These are phyloP conservation scores for Cheilosia pagana DNA, from an alignment of 2,888 invertebrate genomes.

Conservation along the genomic window DNA sequence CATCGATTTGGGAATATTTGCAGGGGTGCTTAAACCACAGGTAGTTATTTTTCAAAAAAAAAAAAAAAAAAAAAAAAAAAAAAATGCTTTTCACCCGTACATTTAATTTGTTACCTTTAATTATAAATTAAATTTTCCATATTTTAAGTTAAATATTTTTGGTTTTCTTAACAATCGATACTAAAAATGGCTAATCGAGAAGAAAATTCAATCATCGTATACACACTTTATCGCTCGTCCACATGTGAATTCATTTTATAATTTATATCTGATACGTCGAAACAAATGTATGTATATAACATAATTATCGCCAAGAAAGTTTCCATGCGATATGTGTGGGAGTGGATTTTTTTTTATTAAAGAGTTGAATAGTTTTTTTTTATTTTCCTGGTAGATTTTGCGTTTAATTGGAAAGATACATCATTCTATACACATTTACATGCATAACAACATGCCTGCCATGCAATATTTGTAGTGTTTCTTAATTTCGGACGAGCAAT, in stretches of 20 bases:
- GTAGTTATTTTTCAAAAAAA: constrained; percentile 79
- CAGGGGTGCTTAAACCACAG: constrained; percentile 88
- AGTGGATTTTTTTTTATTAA: not conserved
- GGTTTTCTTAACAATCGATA: constrained; percentile 34
- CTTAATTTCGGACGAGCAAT: too few relatives aligned
- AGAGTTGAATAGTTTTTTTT: not conserved
- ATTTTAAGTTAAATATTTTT: constrained; percentile 20
- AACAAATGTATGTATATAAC: constrained; percentile 9
- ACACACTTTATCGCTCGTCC: constrained; percentile 40
- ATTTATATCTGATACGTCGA: constrained; percentile 5
- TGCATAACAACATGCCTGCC: not conserved
- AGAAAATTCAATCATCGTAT: constrained; percentile 37
- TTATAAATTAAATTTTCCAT: constrained; percentile 30
- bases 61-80: constrained; percentile 55
- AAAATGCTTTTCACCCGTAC: constrained; percentile 51
- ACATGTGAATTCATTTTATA: constrained; percentile 22
- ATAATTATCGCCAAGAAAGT: constrained; percentile 17
- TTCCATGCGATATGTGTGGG: constrained; percentile 6
- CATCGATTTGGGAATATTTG: constrained; percentile 90
- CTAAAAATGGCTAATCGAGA: constrained; percentile 57
- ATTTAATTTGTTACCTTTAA: constrained; percentile 47
- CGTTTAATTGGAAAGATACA: not conserved
- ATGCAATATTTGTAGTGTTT: constrained; percentile 1
- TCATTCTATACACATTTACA: constrained; percentile 20
- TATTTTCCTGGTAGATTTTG: not conserved